Conservation (phyloP, 2,888 invertebrate genomes). For the Rhagophthalmus giganteus region DNA sequence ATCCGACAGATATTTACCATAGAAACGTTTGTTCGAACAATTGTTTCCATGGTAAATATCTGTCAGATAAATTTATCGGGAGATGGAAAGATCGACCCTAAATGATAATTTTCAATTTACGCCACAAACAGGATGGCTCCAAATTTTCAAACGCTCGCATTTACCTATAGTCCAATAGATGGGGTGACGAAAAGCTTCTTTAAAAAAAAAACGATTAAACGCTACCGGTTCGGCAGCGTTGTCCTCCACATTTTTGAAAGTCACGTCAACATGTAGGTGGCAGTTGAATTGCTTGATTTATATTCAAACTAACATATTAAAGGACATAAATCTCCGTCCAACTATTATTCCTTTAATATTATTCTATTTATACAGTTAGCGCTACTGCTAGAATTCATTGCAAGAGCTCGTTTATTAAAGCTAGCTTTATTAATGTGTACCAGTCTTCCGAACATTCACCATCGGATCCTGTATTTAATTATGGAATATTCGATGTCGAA, state of each 20-base stretch:
- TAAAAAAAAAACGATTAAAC: background rate
- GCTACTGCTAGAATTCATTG: slow-evolving; percentile 13
- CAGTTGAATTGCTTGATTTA: slow-evolving; percentile 15
- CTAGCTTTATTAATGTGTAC: slow-evolving; percentile 4
- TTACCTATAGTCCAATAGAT: no score
- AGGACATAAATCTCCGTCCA: slow-evolving; percentile 15
- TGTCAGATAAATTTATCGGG: no score
- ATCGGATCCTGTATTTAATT: no score
- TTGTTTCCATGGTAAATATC: no score
- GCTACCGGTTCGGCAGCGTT: slow-evolving; percentile 1
- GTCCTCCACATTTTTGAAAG: slow-evolving; percentile 4
- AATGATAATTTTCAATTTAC: no score
- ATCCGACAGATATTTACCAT: no score
- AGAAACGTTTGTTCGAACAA: no score
- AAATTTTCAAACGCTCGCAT: no score
- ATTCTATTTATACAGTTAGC: slow-evolving; percentile 14
- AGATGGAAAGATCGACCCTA: no score
- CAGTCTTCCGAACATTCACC: no score
- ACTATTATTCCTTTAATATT: slow-evolving; percentile 11
- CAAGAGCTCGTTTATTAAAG: slow-evolving; percentile 6
- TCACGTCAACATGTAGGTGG: slow-evolving; percentile 11
- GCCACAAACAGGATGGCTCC: no score
- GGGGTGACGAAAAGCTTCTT: no score
- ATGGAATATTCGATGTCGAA: background rate
- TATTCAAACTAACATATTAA: slow-evolving; percentile 15